Conservation (phyloP, 2,113 vertebrate genomes). For the Varanus salvator region DNA sequence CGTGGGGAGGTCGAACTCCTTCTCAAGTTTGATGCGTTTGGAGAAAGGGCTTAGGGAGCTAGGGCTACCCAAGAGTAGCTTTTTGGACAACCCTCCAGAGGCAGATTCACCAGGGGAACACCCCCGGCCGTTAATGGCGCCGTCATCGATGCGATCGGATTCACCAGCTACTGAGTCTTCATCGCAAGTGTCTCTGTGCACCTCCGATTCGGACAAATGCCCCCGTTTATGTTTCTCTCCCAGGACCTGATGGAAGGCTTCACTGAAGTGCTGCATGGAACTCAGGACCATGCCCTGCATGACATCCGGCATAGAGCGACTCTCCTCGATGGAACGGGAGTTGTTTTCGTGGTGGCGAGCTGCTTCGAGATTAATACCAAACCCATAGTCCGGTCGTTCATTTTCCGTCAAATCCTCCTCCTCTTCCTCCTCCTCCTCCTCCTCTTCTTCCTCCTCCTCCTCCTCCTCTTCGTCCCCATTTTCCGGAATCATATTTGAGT, state of each 20-base stretch:
- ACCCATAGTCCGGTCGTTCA: conserved; percentile 91
- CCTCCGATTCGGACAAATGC: conserved; percentile 91
- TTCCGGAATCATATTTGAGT: conserved; percentile 89
- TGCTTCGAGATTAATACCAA: conserved; percentile 92
- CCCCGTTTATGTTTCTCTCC: conserved; percentile 93
- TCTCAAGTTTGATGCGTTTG: conserved; percentile 99
- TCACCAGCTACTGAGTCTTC: conserved; percentile 92
- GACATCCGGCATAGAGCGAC: conserved; percentile 91
- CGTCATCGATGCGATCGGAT: conserved; percentile 92
- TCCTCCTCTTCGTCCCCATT: conserved; percentile 96
- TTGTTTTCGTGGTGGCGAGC: conserved; percentile 95
- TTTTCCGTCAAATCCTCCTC: conserved; percentile 88
- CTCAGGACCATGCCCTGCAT: conserved; percentile 98
- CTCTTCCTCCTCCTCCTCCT: conserved; percentile 95
- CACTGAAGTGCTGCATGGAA: conserved; percentile 99
- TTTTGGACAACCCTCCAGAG: conserved; percentile 95
- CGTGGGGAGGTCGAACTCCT: conserved; percentile 96
- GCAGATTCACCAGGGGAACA: conserved; percentile 95
- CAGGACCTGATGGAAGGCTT: conserved; percentile 92
- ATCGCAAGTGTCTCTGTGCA: conserved; percentile 92
- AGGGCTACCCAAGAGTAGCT: conserved; percentile 97
- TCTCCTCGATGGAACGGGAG: conserved; percentile 80
- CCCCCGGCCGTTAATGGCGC: conserved; percentile 93
- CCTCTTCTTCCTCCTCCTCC: conserved; percentile 97
- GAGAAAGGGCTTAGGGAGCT: conserved; percentile 97